Evolutionary conservation across 1,140 invertebrate genomes (phyloP).

Genomic region (Drosophila quadrilineata): DNA sequence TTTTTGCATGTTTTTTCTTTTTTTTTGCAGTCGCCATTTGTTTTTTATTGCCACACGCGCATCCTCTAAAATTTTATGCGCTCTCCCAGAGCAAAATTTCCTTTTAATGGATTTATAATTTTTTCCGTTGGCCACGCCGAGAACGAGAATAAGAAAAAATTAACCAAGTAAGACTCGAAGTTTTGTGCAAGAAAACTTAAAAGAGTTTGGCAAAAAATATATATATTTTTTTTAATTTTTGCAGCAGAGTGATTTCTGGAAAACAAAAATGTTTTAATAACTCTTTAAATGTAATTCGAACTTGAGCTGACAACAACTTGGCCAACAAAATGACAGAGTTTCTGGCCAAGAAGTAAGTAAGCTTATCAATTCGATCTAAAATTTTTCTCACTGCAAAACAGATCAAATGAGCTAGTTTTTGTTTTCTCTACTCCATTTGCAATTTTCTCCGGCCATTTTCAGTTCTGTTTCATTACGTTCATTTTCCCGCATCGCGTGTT

Average conservation of each 20-base stretch:
- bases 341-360: too few species aligned
- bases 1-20: neutral
- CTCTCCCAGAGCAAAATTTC: constrained; percentile 13
- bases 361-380: too few species aligned
- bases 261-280: too few species aligned
- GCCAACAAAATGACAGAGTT: too few species aligned
- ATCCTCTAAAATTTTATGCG: constrained; percentile 40
- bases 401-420: neutral
- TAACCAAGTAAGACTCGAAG: neutral
- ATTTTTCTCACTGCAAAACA: neutral
- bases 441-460: neutral
- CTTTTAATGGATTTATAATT: constrained; percentile 45
- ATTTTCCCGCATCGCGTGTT: constrained; percentile 28
- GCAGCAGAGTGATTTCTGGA: neutral
- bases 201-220: too few species aligned
- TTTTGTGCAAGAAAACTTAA: neutral
- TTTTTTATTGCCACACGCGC: constrained; percentile 42
- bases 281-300: too few species aligned
- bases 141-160: too few species aligned
- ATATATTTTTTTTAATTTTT: neutral
- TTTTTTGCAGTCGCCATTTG: constrained; percentile 28
- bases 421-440: neutral
- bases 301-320: too few species aligned
- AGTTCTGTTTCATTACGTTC: constrained; percentile 12
- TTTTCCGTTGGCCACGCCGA: constrained; percentile 11